Evolutionary conservation across 2,888 invertebrate genomes (phyloP).

Genomic region (Mongoloraphidia duomilia): DNA sequence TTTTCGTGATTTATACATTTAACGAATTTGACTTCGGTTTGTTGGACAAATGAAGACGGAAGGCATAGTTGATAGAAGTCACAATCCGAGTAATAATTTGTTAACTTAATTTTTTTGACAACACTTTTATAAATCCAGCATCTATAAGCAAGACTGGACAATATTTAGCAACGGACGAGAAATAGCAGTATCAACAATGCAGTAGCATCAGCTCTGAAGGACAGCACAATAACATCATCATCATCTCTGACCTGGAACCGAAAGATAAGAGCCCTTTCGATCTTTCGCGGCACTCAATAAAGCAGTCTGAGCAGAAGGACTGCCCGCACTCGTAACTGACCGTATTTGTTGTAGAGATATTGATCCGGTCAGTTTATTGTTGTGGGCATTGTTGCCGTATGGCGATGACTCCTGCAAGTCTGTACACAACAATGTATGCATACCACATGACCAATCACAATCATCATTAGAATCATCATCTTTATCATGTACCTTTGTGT

Average conservation of each 20-base stretch:
- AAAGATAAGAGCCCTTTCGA: conserved; percentile 39
- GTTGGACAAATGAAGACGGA: too few species aligned
- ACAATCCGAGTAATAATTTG: too few species aligned
- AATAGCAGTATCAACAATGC: too few species aligned
- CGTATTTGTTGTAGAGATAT: conserved; percentile 6
- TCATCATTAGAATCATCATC: too few species aligned
- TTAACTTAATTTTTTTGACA: too few species aligned
- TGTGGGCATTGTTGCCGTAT: conserved; percentile 9
- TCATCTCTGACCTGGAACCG: conserved; percentile 38
- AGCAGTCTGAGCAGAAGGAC: conserved; percentile 6
- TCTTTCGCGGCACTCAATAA: conserved; percentile 27
- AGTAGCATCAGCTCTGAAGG: background rate
- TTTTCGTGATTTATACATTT: too few species aligned
- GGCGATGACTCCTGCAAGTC: conserved; percentile 29
- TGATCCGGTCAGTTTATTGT: conserved; percentile 5
- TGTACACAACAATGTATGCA: conserved; percentile 30
- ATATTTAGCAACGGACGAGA: too few species aligned
- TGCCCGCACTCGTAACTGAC: background rate
- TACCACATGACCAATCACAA: conserved; percentile 21
- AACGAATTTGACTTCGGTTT: too few species aligned
- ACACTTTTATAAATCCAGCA: too few species aligned
- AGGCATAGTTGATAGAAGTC: too few species aligned
- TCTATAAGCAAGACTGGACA: too few species aligned
- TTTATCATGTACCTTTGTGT: too few species aligned
- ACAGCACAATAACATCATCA: conserved; percentile 13